Base-by-base conservation (phyloP, 2,113 vertebrate genomes). In the Lepus americanus region DNA sequence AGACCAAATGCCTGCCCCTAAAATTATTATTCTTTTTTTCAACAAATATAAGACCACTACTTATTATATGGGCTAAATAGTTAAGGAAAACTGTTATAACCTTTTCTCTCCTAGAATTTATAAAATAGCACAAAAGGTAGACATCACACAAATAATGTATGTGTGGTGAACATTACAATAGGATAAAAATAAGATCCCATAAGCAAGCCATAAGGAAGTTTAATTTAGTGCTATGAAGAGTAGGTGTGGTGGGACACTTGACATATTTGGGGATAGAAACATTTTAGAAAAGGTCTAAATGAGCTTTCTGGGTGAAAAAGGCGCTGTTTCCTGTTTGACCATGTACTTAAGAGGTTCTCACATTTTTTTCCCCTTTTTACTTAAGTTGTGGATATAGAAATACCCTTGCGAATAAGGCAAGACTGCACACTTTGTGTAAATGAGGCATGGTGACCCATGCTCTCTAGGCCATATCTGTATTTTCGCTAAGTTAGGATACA, bases 1-100 rank as follows among this genome's bases (percentile, higher is more conserved):
- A 44, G 44, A 44, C 44, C 44, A 44, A 44, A 44, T 44, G 44
- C 44, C 44, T 44, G 44, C 44, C 44, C 44, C 44, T 44, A 44
- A 44, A 44, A 44, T 44, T 44, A 7, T 44, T 44, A 44, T 44
- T 44, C 44, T 81, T 59, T 61, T 59, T 64, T 23, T 19, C 64
- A 96, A 89, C 14, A 87, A 66, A 64, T 70, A 53, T 12, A 83
- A 33, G 23, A 66, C 85, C 67, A 53, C 16, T 39, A 64, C 67
- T 94, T 72, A 59, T 73, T 74, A 67, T 63, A n/a, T 70, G 23
- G 5, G 81, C 55, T 77, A 79, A 93, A 14, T 55, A 25, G 36
- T 20, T 31, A 91, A 78, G 61, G 80, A 73, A 93, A 84, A 44
- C 1, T n/a, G 9, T 22, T 25, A 36, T 29, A 12, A 70, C 8